Evolutionary conservation across 2,888 invertebrate genomes (phyloP).

Genomic region (Branchellion lobata): DNA sequence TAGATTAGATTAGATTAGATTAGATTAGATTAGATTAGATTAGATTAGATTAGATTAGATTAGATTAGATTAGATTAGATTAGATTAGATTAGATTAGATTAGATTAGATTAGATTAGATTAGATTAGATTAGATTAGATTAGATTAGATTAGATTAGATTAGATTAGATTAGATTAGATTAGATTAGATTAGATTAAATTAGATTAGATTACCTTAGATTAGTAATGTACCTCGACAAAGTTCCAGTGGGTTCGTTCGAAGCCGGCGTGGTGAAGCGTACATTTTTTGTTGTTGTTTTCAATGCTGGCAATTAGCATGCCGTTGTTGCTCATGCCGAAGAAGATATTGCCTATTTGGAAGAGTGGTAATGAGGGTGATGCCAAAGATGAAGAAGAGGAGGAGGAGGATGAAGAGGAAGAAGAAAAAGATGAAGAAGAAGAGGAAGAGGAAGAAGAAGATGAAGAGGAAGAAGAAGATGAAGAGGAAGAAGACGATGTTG

Average conservation of each 20-base stretch:
- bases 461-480: not conserved
- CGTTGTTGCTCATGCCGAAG: not conserved
- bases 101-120: no score
- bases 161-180: no score
- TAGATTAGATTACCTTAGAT: no score
- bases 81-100: no score
- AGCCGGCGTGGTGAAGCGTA: not conserved
- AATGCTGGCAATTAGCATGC: not conserved
- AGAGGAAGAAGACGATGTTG: not conserved
- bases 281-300: not conserved
- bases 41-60: no score
- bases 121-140: no score
- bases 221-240: not conserved
- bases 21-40: no score
- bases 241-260: not conserved
- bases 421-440: no score
- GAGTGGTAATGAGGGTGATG: not conserved
- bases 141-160: no score
- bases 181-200: no score
- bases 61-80: no score
- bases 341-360: not conserved
- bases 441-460: not conserved
- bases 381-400: slow-evolving; percentile 14
- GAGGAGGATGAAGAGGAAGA: not conserved
- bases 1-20: no score